These are phyloP conservation scores for Acrocephalus kingi DNA, from an alignment of 2,113 vertebrate species.

Conservation along the genomic window DNA sequence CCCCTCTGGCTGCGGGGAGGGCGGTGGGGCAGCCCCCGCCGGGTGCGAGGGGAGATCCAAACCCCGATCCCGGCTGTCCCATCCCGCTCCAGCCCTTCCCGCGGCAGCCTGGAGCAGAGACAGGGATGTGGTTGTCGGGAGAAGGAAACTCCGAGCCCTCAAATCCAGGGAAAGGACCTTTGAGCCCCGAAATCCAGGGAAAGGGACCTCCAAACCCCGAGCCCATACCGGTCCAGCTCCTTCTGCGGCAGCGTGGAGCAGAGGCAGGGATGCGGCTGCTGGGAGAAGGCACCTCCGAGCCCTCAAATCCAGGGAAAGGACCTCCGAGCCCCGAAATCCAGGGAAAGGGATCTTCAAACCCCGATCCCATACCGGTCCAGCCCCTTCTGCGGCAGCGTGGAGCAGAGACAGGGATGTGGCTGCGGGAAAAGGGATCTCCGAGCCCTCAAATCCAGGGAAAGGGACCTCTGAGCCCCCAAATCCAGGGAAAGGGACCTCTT, in stretches of 20 bases:
- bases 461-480: background rate
- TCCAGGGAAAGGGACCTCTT: background rate
- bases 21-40: background rate
- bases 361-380: background rate
- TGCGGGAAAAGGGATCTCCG: background rate
- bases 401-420: background rate
- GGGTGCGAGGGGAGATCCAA: background rate
- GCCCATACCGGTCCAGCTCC: too few species aligned
- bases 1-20: background rate
- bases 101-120: background rate
- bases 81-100: background rate
- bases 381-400: background rate
- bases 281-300: background rate
- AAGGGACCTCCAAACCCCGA: too few species aligned
- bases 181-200: too few species aligned
- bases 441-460: background rate
- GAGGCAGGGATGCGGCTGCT: background rate
- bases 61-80: accelerated
- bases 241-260: background rate
- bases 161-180: too few species aligned
- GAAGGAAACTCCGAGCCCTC: too few species aligned
- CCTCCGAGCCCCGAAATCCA: background rate
- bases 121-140: background rate
- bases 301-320: background rate
- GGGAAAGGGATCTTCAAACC: background rate